Evolutionary conservation across 2,113 vertebrate species (phyloP).

Genomic region (Loxodonta africana): DNA sequence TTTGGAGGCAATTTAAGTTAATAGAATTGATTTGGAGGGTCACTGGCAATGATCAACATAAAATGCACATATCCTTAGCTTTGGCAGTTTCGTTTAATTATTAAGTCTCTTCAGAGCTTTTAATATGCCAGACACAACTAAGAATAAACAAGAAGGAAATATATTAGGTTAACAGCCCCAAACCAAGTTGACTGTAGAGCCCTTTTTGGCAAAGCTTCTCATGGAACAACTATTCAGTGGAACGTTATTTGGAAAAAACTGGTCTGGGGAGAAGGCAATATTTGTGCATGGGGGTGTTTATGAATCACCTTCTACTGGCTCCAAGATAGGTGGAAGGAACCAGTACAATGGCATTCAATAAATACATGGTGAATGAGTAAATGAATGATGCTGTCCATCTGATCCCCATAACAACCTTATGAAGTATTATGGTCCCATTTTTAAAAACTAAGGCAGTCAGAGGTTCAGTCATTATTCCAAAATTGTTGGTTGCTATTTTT

Average conservation of each 20-base stretch:
- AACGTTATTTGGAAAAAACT: neutral
- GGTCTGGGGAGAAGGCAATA: neutral
- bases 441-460: conserved; percentile 4
- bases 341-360: neutral
- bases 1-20: neutral
- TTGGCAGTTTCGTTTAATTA: neutral
- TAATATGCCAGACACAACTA: neutral
- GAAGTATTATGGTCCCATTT: neutral
- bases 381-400: neutral
- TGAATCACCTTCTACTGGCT: neutral
- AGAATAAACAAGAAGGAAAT: neutral
- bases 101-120: neutral
- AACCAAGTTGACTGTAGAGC: neutral
- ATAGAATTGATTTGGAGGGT: neutral
- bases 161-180: neutral
- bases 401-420: neutral
- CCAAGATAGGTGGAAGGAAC: neutral
- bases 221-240: neutral
- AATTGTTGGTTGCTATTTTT: neutral
- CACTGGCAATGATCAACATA: neutral
- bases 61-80: neutral
- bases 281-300: neutral
- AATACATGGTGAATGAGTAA: neutral
- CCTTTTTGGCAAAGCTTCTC: neutral
- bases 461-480: neutral